phyloP scores from a whole-genome alignment of 2,888 invertebrate species.

The Parochlus steinenii region DNA sequence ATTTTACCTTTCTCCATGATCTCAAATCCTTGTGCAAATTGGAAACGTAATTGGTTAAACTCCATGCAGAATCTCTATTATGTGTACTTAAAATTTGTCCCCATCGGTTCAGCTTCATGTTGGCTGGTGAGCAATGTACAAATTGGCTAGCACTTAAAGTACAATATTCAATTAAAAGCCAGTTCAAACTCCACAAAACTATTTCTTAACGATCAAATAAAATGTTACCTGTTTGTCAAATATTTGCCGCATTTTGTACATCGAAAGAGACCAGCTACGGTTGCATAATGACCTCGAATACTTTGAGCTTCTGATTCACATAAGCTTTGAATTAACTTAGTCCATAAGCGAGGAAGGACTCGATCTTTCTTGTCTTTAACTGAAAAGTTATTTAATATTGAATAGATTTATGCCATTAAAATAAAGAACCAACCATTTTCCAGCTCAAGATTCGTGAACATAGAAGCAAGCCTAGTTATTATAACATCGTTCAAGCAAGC shows the following conservation, averaged over 20 bases:
- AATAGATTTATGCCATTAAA: no score
- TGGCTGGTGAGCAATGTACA: conserved; percentile 53
- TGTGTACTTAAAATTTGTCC: conserved; percentile 59
- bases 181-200: conserved; percentile 4
- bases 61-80: conserved; percentile 59
- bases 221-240: no score
- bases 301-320: conserved; percentile 61
- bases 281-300: conserved; percentile 62
- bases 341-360: conserved; percentile 67
- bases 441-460: conserved; percentile 76
- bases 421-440: no score
- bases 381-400: no score
- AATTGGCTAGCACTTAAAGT: conserved; percentile 50
- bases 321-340: conserved; percentile 62
- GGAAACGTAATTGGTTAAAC: conserved; percentile 60
- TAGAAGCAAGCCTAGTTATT: conserved; percentile 57
- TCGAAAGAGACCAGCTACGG: conserved; percentile 58
- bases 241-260: conserved; percentile 36
- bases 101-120: conserved; percentile 53
- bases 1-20: conserved; percentile 74
- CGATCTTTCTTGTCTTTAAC: conserved; percentile 79
- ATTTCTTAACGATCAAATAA: conserved; percentile 1
- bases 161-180: conserved; percentile 33
- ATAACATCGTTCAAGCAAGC: conserved; percentile 73
- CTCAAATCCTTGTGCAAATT: conserved; percentile 61